Base-by-base conservation (phyloP, 2,113 vertebrate species). In the Epinephelus cyanopodus region DNA sequence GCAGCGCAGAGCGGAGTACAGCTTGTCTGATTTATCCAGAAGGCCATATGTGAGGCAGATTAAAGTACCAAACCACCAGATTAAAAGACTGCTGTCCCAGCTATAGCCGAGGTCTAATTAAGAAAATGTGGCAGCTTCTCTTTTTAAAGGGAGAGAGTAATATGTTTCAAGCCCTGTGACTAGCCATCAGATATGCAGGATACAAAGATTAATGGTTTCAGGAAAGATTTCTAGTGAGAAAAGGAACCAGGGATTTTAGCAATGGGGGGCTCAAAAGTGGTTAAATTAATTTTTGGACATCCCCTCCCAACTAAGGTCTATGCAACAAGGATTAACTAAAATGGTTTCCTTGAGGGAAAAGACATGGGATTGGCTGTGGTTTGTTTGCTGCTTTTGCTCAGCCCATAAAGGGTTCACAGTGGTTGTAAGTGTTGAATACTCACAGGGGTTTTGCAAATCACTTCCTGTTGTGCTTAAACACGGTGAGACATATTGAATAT, bases 1-100 rank as follows among this genome's bases (percentile, higher is more conserved):
- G 77, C 56, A 61, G 68, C 56, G 77, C 57, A 61, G 68, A 60
- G 77, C 61, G 74, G 67, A 75, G 65, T 52, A 57, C 63, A 64
- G 84, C 78, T 84, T 73, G 77, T 90, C 74, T 74, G 79, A 80
- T 91, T 92, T 77, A 92, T 91, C 83, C 88, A 79, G 54, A 72
- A 37, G 82, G 87, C 87, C 93, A 93, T 93, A 94, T 94, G 93
- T 81, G 82, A 78, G 63, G 54, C 63, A 93, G 93, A 93, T 95
- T 94, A 94, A 84, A 91, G 79, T 23, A 84, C 42, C 68, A 85
- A 89, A 82, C 57, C 62, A 57, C 58, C 87, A 92, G 93, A 95
- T 95, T 94, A 95, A 90, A 81, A 88, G 76, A 66, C 64, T 74
- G 81, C 78, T 37, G 77, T 83, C 47, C 70, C 68, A 5, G 56